A percentile compares a stretch with the other conserved stretches of the same genome.
Conservation (phyloP, 2,113 vertebrate genomes). For the Cynoglossus semilaevis region DNA sequence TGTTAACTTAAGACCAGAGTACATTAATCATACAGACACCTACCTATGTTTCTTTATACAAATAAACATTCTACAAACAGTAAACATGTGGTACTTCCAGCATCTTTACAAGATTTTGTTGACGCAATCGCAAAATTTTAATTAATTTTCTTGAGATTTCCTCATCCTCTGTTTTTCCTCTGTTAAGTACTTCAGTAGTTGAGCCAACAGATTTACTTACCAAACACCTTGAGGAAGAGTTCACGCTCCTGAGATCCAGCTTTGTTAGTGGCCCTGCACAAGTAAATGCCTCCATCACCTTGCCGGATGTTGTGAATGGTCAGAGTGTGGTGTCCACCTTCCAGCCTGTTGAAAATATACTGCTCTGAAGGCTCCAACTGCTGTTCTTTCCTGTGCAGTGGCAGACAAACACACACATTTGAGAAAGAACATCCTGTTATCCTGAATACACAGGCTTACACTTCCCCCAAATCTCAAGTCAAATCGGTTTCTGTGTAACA, state of each 20-base stretch:
- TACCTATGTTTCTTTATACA: too few relatives aligned
- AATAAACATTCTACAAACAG: too few relatives aligned
- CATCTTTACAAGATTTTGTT: too few relatives aligned
- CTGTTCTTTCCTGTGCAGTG: slow-evolving; percentile 80
- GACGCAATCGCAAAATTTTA: too few relatives aligned
- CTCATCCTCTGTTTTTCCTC: neutral
- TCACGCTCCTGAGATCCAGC: slow-evolving; percentile 88
- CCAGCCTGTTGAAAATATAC: slow-evolving; percentile 75
- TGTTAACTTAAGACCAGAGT: too few relatives aligned
- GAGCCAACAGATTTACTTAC: slow-evolving; percentile 74
- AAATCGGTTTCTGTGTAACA: too few relatives aligned
- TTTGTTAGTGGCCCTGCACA: slow-evolving; percentile 91
- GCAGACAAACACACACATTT: neutral
- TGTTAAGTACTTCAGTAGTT: neutral
- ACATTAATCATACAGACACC: too few relatives aligned
- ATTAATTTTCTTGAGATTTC: too few relatives aligned
- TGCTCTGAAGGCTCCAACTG: slow-evolving; percentile 87
- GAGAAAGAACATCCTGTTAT: neutral
- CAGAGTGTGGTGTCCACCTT: slow-evolving; percentile 81
- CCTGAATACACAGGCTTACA: too few relatives aligned
- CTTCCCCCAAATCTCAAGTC: too few relatives aligned
- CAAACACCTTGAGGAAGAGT: slow-evolving; percentile 93
- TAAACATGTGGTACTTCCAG: too few relatives aligned
- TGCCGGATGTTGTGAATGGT: slow-evolving; percentile 87
- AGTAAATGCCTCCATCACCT: slow-evolving; percentile 84